Evolutionary conservation across 2,797 vertebrate species (phyloP), one percentile per base, ranked within the genome.

Genomic region (Melanotaenia nigrans): DNA sequence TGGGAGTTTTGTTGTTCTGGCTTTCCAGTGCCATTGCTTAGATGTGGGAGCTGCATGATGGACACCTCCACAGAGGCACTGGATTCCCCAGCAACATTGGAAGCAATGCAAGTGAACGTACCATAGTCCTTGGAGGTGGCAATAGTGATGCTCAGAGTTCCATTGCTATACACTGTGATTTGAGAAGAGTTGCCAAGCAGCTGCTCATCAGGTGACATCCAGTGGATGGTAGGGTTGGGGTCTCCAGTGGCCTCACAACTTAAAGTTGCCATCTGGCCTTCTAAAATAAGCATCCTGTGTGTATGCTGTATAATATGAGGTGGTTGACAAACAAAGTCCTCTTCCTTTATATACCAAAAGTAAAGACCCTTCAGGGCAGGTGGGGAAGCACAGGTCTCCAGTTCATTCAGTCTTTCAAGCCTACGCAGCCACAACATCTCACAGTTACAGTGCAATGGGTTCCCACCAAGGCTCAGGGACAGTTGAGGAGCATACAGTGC

Each of bases 371-470:
- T 97, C 61, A 98, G 93, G 25, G 87, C 73, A 0, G 96, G 92
- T 0, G 97, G 97, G 38, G 97, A 98, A n/a, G 96, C 97, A 38
- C 97, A 99, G 0, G 97, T 99, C 91, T 99, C 97, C 90, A 98
- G 93, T 72, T 99, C 97, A 0, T 98, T 96, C 0, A 97, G 96
- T 61, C 97, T 88, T 56, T 96, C 95, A 1, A 99, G 94, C 47
- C 96, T 86, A n/a, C 97, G 91, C 30, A 98, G 87, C 97, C 97
- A 99, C 45, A 98, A 92, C 12, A 98, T 89, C 87, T 99, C 97
- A 0, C 97, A 99, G 79, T 99, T 99, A 88, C 97, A 99, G 73
- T 98, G 97, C 72, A 99, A 84, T 0, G 97, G 97, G 75, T 99
- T 99, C 1, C 97, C 97, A 2, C 96, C 97, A 1, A 98, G 91